Evolutionary conservation across 2,888 invertebrate genomes (phyloP).

Genomic region (Euplexia lucipara): DNA sequence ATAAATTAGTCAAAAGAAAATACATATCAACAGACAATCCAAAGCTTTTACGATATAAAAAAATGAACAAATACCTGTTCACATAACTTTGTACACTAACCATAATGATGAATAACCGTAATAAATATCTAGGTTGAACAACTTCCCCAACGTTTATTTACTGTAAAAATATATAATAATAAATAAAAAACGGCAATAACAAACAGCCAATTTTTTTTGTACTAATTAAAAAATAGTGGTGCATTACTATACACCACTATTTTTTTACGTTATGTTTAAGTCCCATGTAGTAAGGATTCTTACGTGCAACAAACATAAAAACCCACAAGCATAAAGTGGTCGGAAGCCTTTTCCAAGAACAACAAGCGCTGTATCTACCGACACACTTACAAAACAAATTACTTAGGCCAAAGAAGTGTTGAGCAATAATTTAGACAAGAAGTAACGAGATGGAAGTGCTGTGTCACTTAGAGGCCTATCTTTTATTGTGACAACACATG

Average conservation of each 20-base stretch:
- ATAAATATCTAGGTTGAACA: conserved; percentile 31
- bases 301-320: background rate
- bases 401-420: conserved; percentile 28
- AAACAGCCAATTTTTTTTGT: too few relatives aligned
- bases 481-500: conserved; percentile 55
- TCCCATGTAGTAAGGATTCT: too few relatives aligned
- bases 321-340: background rate
- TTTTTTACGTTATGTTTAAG: too few relatives aligned
- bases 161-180: conserved; percentile 42
- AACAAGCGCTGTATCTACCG: conserved; percentile 13
- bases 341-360: background rate
- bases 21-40: conserved; percentile 10
- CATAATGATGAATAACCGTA: conserved; percentile 33
- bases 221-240: too few relatives aligned
- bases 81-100: conserved; percentile 41
- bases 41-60: background rate
- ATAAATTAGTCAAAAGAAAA: background rate
- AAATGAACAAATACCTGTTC: conserved; percentile 13
- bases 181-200: too few relatives aligned
- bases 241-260: too few relatives aligned
- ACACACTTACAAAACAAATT: conserved; percentile 16
- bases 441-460: conserved; percentile 29
- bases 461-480: conserved; percentile 37
- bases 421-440: conserved; percentile 44
- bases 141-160: conserved; percentile 41